phyloP scores from a whole-genome alignment of 2,888 invertebrate species.

The Tubulanus polymorphus region DNA sequence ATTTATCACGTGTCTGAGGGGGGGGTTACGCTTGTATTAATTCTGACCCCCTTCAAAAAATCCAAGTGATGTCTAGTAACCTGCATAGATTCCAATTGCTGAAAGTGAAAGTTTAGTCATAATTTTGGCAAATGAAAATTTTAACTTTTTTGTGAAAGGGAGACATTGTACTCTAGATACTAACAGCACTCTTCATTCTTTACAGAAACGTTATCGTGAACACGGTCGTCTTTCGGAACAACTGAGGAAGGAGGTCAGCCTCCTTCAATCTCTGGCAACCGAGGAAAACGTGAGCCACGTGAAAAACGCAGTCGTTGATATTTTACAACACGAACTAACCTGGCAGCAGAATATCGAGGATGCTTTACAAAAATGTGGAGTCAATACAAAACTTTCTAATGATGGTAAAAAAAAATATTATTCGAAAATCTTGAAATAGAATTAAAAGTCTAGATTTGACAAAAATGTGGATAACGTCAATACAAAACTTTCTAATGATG shows the following conservation, averaged over 20 bases:
- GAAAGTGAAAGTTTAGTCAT: too few species aligned
- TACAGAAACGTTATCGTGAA: constrained; percentile 37
- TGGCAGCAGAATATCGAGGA: constrained; percentile 45
- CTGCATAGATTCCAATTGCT: too few species aligned
- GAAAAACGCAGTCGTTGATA: constrained; percentile 30
- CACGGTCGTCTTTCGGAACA: constrained; percentile 32
- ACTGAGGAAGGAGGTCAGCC: constrained; percentile 42
- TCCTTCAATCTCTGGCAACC: constrained; percentile 31
- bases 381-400: constrained; percentile 43
- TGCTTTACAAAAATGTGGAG: constrained; percentile 44
- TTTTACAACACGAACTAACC: constrained; percentile 28
- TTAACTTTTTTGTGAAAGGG: too few species aligned
- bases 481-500: constrained; percentile 43
- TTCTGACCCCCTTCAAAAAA: too few species aligned
- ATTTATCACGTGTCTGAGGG: too few species aligned
- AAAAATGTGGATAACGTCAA: constrained; percentile 43
- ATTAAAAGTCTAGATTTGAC: constrained; percentile 19
- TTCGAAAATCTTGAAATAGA: too few species aligned
- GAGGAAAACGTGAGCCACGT: constrained; percentile 39
- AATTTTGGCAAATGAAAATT: too few species aligned
- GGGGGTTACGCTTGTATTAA: too few species aligned
- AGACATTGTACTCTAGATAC: too few species aligned
- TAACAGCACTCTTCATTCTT: constrained; percentile 7
- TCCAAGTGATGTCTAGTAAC: too few species aligned
- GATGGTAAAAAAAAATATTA: too few species aligned